These are phyloP conservation scores for Gadopsis bispinosus DNA, from an alignment of 2,797 vertebrate genomes.

Conservation along the genomic window DNA sequence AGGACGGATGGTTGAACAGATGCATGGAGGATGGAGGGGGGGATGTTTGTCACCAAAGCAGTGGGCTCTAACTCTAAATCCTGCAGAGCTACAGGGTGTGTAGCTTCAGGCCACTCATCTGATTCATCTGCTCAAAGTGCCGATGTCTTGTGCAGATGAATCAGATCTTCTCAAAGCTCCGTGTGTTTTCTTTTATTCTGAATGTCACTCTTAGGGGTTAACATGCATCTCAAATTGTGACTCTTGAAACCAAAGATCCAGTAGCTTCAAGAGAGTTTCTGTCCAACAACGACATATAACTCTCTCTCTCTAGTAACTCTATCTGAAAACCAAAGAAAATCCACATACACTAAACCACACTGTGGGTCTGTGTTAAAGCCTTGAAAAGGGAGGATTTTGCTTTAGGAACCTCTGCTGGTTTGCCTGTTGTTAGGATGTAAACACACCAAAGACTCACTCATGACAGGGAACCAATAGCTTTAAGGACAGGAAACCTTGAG, in stretches of 20 bases:
- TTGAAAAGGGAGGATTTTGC: constrained; percentile 20
- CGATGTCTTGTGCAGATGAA: constrained; percentile 60
- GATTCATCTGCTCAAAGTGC: constrained; percentile 60
- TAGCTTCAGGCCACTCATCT: constrained; percentile 46
- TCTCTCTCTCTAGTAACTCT: constrained; percentile 20
- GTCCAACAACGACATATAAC: constrained; percentile 40
- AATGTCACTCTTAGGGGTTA: constrained; percentile 50
- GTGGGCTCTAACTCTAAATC: constrained; percentile 23
- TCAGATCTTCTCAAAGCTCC: constrained; percentile 45
- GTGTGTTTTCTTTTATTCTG: constrained; percentile 41
- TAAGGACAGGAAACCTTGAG: constrained; percentile 32
- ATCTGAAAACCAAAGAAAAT: constrained; percentile 72
- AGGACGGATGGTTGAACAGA: constrained; percentile 27
- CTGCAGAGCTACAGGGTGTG: constrained; percentile 55
- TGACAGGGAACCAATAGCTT: constrained; percentile 50
- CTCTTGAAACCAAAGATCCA: constrained; percentile 69
- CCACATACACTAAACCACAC: constrained; percentile 30
- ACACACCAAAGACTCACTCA: constrained; percentile 52
- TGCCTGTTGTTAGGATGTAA: constrained; percentile 28
- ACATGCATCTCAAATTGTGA: constrained; percentile 40
- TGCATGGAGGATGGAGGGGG: constrained; percentile 40
- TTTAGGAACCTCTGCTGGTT: constrained; percentile 22
- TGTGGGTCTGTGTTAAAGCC: constrained; percentile 33
- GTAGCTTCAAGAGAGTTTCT: constrained; percentile 54
- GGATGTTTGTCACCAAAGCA: constrained; percentile 29